Base-by-base conservation (phyloP, 2,888 invertebrate species). In the Himalopsyche tibetana region DNA sequence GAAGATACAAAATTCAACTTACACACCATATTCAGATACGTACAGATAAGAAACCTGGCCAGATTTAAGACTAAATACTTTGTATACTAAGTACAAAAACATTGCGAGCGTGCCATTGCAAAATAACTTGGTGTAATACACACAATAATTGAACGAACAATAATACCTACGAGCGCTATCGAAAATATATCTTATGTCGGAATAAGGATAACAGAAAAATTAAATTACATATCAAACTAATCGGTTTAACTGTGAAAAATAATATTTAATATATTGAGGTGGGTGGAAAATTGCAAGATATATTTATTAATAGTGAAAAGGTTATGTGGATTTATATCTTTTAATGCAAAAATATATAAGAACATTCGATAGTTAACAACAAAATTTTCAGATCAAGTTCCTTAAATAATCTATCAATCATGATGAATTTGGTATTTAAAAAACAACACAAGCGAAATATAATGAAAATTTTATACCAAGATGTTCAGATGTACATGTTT, bases 61-160 rank as follows among this genome's bases (percentile, higher is more conserved):
- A 42, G 40, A 81, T 55, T 55, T 55, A 51, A 82, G 36, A 82
- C 51, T 82, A 56, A 55, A 82, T 51, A 82, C 45, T 74, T 82
- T 55, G 55, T 42, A 82, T n/a, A 84, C 81, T 87, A 87, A 87
- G 87, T 87, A 87, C 87, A 87, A 17, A 51, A 84, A 83, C 80
- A 80, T 85, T 87, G 87, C 87, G 87, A 87, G 85, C 87, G 85
- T 81, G 85, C 80, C 87, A 85, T 87, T 87, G 87, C 84, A 83
- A 87, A 85, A 63, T 28, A 84, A 82, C 79, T 74, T 85, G 69
- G n/a, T 81, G 81, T 80, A 80, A 55, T 55, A 79, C 79, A 79
- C 82, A 38, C 63, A 84, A 80, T 80, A 81, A 11, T 80, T 80
- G 56, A 84, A 84, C 28, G 51, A 28, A 80, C 79, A 83, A 83